These are phyloP conservation scores for Criorhina ranunculi DNA, from an alignment of 2,888 invertebrate species.

Conservation along the genomic window DNA sequence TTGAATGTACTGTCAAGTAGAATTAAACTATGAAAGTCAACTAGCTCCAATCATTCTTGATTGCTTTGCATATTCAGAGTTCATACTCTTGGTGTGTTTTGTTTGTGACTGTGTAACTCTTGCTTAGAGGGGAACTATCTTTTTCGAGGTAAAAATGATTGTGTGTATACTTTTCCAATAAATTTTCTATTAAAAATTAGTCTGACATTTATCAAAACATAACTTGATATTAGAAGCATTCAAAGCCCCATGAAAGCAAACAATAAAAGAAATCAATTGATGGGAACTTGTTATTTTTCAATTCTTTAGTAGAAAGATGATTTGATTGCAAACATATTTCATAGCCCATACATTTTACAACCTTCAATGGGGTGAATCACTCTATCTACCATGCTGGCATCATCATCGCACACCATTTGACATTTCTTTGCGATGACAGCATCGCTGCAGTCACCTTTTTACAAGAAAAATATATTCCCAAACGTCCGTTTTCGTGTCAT, in stretches of 20 bases:
- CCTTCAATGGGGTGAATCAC: conserved; percentile 22
- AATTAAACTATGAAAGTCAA: conserved; percentile 64
- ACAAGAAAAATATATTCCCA: background rate
- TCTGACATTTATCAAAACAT: too few relatives aligned
- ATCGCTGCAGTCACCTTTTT: conserved; percentile 25
- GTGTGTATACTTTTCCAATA: conserved; percentile 8
- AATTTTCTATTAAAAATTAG: conserved; percentile 11
- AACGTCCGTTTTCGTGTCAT: background rate
- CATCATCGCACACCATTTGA: conserved; percentile 9
- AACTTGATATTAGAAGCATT: too few relatives aligned
- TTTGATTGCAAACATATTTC: conserved; percentile 24
- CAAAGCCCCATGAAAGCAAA: background rate
- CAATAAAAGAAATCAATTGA: background rate
- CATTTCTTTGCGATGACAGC: conserved; percentile 38
- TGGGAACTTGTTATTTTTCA: background rate
- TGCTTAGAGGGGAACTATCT: background rate
- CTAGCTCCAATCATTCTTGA: conserved; percentile 63
- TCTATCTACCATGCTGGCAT: conserved; percentile 8
- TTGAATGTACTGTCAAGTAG: conserved; percentile 27
- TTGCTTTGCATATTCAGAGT: conserved; percentile 49
- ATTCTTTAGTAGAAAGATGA: conserved; percentile 21
- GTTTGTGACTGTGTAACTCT: conserved; percentile 26
- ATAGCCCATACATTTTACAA: conserved; percentile 6
- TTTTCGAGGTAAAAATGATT: conserved; percentile 10
- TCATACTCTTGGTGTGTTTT: conserved; percentile 21